These are phyloP conservation scores for Rhadinocentrus ornatus DNA, from an alignment of 2,797 vertebrate genomes.

Conservation along the genomic window DNA sequence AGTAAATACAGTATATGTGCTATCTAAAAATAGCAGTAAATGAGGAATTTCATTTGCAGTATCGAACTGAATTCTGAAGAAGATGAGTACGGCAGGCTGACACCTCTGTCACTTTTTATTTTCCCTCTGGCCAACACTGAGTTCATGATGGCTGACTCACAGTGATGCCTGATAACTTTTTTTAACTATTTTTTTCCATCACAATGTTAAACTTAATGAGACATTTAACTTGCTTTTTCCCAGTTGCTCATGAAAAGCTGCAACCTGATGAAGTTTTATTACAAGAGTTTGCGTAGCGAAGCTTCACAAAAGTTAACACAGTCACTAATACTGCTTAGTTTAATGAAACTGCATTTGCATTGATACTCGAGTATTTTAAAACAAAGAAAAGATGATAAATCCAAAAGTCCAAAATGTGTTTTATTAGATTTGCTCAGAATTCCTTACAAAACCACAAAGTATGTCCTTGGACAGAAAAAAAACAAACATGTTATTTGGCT, in stretches of 20 bases:
- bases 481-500: too few species aligned
- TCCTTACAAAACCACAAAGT: too few species aligned
- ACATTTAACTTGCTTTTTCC: conserved; percentile 39
- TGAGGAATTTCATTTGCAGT: conserved; percentile 48
- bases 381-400: too few species aligned
- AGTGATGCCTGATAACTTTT: conserved; percentile 50
- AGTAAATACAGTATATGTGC: conserved; percentile 66
- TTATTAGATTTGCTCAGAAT: too few species aligned
- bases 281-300: conserved; percentile 9
- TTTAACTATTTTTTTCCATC: conserved; percentile 1
- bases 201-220: conserved; percentile 41
- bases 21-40: conserved; percentile 71
- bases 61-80: conserved; percentile 61
- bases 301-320: not conserved
- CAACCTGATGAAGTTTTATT: conserved; percentile 45
- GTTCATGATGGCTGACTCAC: conserved; percentile 50
- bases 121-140: conserved; percentile 47
- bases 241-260: conserved; percentile 26
- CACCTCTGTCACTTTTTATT: conserved; percentile 70
- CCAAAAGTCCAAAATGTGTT: too few species aligned
- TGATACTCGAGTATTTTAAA: too few species aligned
- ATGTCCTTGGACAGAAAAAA: too few species aligned
- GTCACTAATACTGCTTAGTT: not conserved
- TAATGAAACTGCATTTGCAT: too few species aligned
- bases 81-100: conserved; percentile 58